phyloP scores from a whole-genome alignment of 2,888 invertebrate genomes.

The Hyles lineata region DNA sequence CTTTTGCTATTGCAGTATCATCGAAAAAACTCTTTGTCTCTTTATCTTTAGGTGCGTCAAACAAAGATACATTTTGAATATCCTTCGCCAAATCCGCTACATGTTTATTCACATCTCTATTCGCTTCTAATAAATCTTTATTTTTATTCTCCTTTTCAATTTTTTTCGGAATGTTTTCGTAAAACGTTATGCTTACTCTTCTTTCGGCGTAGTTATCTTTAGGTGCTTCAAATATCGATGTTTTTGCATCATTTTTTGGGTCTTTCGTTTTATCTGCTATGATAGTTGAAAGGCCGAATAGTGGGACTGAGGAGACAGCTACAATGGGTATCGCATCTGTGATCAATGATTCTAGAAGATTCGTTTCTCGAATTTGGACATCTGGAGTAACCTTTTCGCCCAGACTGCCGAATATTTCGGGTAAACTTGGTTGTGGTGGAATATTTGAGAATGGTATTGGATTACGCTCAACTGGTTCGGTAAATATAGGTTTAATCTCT shows the following conservation, averaged over 20 bases:
- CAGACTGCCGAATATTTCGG: not conserved
- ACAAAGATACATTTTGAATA: constrained; percentile 1
- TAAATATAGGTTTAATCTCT: not conserved
- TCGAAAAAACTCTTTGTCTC: not conserved
- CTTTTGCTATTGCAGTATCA: constrained; percentile 21
- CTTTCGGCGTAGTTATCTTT: constrained; percentile 40
- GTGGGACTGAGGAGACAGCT: constrained; percentile 53
- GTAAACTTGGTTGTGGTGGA: not conserved
- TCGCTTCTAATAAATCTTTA: constrained; percentile 8
- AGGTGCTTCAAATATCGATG: constrained; percentile 35
- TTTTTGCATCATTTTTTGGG: constrained; percentile 30
- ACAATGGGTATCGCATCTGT: constrained; percentile 48
- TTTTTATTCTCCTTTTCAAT: constrained; percentile 28
- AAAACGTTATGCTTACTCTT: constrained; percentile 46
- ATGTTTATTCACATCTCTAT: constrained; percentile 7
- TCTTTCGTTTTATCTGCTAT: constrained; percentile 52
- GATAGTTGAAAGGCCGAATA: constrained; percentile 57
- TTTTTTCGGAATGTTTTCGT: constrained; percentile 44
- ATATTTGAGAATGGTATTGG: not conserved
- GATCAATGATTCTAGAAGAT: constrained; percentile 46
- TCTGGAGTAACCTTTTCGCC: constrained; percentile 7
- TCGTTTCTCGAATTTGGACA: constrained; percentile 35
- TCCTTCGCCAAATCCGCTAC: not conserved
- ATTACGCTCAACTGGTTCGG: not conserved
- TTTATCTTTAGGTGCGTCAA: not conserved